Evolutionary conservation across 53 echinoderm and acorn worm species (phyloP).

Genomic region (Mesocentrotus franciscanus): DNA sequence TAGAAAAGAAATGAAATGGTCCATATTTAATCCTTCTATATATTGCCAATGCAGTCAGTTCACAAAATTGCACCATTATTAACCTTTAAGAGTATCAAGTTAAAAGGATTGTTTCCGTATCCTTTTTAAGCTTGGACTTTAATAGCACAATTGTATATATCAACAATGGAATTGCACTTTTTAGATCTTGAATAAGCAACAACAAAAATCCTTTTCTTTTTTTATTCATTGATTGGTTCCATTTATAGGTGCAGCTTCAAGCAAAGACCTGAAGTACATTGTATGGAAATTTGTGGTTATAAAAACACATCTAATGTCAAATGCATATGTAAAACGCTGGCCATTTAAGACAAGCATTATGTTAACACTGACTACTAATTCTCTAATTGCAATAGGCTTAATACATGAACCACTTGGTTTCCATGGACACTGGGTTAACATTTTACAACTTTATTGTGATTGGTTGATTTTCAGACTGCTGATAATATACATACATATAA

Average conservation of each 20-base stretch:
- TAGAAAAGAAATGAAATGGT: not conserved
- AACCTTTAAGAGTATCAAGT: not conserved
- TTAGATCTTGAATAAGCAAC: not conserved
- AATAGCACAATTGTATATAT: not conserved
- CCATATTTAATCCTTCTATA: not conserved
- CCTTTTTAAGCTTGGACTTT: not conserved
- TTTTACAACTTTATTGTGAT: not conserved
- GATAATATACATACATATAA: not conserved
- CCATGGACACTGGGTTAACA: not conserved
- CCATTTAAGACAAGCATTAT: too few species aligned
- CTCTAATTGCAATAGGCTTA: too few species aligned
- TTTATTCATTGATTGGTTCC: not conserved
- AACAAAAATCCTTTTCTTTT: too few species aligned
- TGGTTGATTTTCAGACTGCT: not conserved
- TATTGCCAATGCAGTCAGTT: not conserved
- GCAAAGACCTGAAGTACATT: not conserved
- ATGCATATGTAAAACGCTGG: too few species aligned
- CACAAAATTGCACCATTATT: not conserved
- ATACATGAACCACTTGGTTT: too few species aligned
- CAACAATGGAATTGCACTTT: not conserved
- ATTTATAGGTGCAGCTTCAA: not conserved
- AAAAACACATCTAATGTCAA: too few species aligned
- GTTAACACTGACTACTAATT: too few species aligned
- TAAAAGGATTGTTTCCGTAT: not conserved
- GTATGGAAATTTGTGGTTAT: too few species aligned